Percentiles rank a stretch among this genome's conserved stretches.
phyloP scores from a whole-genome alignment of 37 sponge, comb jelly and placozoan species.

The Dysidea cf. avara region DNA sequence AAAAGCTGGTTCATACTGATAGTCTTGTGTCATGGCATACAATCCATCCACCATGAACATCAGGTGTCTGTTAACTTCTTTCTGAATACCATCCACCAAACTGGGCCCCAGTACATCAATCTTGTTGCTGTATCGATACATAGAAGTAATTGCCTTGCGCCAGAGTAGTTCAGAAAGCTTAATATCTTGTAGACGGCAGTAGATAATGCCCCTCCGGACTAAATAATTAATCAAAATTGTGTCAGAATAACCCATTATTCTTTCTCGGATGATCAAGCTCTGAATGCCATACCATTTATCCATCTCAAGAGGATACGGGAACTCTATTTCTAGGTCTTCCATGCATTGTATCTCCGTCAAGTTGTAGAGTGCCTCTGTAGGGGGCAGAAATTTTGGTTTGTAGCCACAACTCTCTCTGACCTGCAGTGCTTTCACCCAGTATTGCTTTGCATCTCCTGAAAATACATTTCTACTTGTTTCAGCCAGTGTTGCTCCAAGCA shows the following conservation, averaged over 20 bases:
- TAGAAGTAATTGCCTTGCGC: slow-evolving; percentile 60
- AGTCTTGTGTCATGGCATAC: slow-evolving; percentile 52
- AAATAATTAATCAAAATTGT: slow-evolving; percentile 73
- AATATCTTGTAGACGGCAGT: slow-evolving; percentile 23
- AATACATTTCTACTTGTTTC: slow-evolving; percentile 51
- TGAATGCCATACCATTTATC: too few species aligned
- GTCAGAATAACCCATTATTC: slow-evolving; percentile 77
- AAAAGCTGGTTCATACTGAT: slow-evolving; percentile 44
- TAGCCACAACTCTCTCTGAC: slow-evolving; percentile 16
- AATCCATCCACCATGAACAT: slow-evolving; percentile 55
- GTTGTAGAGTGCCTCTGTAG: slow-evolving; percentile 39
- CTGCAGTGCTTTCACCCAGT: slow-evolving; percentile 34
- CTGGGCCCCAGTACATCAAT: too few species aligned
- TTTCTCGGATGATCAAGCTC: slow-evolving; percentile 76
- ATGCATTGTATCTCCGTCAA: slow-evolving; percentile 32
- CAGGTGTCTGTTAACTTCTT: slow-evolving; percentile 75
- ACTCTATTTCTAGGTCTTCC: slow-evolving; percentile 28
- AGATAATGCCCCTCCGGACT: slow-evolving; percentile 46
- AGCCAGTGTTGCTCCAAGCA: slow-evolving; percentile 73
- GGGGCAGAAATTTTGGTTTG: slow-evolving; percentile 29
- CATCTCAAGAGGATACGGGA: slow-evolving; percentile 18
- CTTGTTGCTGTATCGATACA: too few species aligned
- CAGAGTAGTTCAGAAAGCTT: slow-evolving; percentile 50
- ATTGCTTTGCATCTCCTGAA: too few species aligned
- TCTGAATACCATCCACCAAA: too few species aligned